Base-by-base conservation (phyloP, 2,797 vertebrate genomes). In the Prunella strophiata region DNA sequence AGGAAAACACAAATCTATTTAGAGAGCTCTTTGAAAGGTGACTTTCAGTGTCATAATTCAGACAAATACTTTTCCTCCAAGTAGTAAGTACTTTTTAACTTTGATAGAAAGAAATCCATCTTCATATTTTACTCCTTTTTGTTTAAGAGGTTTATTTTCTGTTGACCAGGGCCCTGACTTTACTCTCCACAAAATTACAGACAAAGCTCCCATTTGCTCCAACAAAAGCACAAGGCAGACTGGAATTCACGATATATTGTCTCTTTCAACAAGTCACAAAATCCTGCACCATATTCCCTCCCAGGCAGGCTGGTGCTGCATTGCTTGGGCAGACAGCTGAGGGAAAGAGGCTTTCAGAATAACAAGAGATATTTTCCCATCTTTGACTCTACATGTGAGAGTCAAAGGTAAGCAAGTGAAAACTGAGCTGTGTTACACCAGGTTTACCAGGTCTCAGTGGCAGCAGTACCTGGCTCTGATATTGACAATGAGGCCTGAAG, bases 241-340 rank as follows among this genome's bases (percentile, higher is more conserved):
- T 57, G 0, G 5, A n/a, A 59, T 42, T 36, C 2, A 0, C 10
- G 1, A 29, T 34, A 2, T 19, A 19, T 10, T 11, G 6, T 61
- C 16, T 57, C n/a, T 85, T 29, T 78, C 51, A 85, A 34, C 5
- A 27, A 30, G 13, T 9, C 34, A 59, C 16, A 74, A 88, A 85
- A 54, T 22, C 21, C 15, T 50, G 8, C 18, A 32, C 11, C 2
- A 0, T 16, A 11, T 62, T 63, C 10, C 7, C 30, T 72, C 8
- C 16, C 1, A 3, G 25, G 17, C 16, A 51, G 16, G 8, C 9
- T 42, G 42, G 34, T n/a, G 13, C 4, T 38, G 36, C 10, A 5
- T 40, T 40, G 3, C 18, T 47, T 66, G n/a, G 40, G 40, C 30
- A 89, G 43, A 30, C 3, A 36, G 4, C 29, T 81, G 58, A 87